Evolutionary conservation across 2,113 vertebrate species (phyloP).

Genomic region (Ammodytes marinus): DNA sequence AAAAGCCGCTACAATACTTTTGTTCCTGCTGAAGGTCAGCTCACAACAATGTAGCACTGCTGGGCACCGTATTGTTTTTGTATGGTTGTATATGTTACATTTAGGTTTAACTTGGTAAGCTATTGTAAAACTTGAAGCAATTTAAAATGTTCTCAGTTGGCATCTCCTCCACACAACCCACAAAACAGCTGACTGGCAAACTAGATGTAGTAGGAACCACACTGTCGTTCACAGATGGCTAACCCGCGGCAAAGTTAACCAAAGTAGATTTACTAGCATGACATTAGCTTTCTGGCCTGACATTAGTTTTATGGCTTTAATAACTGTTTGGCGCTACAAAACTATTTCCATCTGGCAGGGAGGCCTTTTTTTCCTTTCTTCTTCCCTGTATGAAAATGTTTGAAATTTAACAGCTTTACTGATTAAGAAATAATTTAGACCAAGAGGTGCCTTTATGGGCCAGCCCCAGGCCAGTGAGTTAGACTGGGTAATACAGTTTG

Average conservation of each 20-base stretch:
- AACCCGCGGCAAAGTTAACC: constrained; percentile 72
- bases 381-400: constrained; percentile 3
- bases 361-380: neutral
- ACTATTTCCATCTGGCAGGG: constrained; percentile 32
- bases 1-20: constrained; percentile 45
- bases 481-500: constrained; percentile 1
- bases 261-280: constrained; percentile 74
- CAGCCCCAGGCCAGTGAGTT: constrained; percentile 26
- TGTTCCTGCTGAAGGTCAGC: constrained; percentile 53
- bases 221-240: constrained; percentile 73
- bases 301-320: constrained; percentile 74
- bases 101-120: constrained; percentile 26
- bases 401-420: constrained; percentile 50
- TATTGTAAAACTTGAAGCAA: constrained; percentile 28
- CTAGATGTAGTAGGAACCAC: constrained; percentile 46
- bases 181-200: constrained; percentile 59
- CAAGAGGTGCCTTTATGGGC: constrained; percentile 21
- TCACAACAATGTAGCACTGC: neutral
- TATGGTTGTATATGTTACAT: neutral
- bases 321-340: constrained; percentile 51
- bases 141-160: constrained; percentile 11
- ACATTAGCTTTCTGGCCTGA: constrained; percentile 75
- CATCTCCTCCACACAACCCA: constrained; percentile 31
- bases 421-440: constrained; percentile 45
- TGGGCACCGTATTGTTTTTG: neutral